Evolutionary conservation across 2,113 vertebrate species (phyloP).

Genomic region (Cebidichthys violaceus): DNA sequence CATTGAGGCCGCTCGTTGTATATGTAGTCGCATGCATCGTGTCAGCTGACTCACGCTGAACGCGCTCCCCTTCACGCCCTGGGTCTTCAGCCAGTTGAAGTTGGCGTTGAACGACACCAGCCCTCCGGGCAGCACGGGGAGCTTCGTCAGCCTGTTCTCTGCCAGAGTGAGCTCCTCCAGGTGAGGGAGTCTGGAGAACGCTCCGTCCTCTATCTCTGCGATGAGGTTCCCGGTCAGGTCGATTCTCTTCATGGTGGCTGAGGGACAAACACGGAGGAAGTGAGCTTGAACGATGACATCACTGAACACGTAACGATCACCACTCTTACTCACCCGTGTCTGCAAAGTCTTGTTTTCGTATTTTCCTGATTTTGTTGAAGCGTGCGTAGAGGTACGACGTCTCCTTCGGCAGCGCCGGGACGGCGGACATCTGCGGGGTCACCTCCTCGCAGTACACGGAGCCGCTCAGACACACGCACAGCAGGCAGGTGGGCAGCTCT

Average conservation of each 20-base stretch:
- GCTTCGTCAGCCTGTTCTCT: constrained; percentile 89
- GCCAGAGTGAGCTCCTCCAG: constrained; percentile 92
- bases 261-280: constrained; percentile 8
- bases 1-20: too few species aligned
- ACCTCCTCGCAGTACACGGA: constrained; percentile 96
- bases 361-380: constrained; percentile 94
- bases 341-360: constrained; percentile 90
- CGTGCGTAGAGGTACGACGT: constrained; percentile 92
- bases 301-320: neutral
- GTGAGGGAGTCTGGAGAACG: constrained; percentile 89
- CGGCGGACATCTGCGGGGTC: constrained; percentile 81
- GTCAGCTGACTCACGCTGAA: constrained; percentile 88
- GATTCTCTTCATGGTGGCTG: constrained; percentile 91
- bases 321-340: constrained; percentile 87
- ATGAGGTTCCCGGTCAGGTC: constrained; percentile 93
- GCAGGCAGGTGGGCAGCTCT: constrained; percentile 89
- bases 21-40: too few species aligned
- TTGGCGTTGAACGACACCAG: constrained; percentile 89
- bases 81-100: constrained; percentile 90
- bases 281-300: neutral
- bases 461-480: constrained; percentile 93
- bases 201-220: constrained; percentile 91
- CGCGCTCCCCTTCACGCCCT: constrained; percentile 90
- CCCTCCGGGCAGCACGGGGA: constrained; percentile 89
- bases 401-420: constrained; percentile 92